phyloP scores from a whole-genome alignment of 2,113 vertebrate species.

The Zapornia atra region DNA sequence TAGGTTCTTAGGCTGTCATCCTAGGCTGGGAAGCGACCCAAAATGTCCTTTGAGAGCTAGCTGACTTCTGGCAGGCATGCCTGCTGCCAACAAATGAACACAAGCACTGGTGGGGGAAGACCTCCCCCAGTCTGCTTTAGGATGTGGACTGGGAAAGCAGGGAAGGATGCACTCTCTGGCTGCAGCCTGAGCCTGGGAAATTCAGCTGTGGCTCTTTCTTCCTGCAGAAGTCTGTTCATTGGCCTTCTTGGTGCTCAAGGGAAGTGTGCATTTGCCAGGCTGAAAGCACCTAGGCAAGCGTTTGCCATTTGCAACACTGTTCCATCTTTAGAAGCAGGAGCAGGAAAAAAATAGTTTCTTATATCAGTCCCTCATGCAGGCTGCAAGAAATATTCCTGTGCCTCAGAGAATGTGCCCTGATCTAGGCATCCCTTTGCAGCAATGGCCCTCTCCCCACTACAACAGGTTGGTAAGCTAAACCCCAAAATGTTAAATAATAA shows the following conservation, averaged over 20 bases:
- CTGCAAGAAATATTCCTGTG: background rate
- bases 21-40: background rate
- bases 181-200: background rate
- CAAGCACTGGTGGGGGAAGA: fast-evolving
- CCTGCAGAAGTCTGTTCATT: background rate
- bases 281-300: background rate
- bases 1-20: background rate
- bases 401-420: background rate
- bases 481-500: background rate
- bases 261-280: background rate
- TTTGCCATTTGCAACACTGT: background rate
- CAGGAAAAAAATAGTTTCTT: background rate
- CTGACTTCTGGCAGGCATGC: background rate
- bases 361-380: background rate
- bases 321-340: background rate
- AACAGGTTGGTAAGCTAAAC: background rate
- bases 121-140: fast-evolving
- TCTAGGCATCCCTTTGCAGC: background rate
- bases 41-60: background rate
- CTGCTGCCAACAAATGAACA: background rate
- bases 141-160: background rate
- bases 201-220: too few relatives aligned
- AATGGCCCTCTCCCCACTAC: background rate
- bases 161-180: background rate
- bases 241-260: background rate